Conservation (phyloP, 2,888 invertebrate species). For the Zygaena filipendulae region DNA sequence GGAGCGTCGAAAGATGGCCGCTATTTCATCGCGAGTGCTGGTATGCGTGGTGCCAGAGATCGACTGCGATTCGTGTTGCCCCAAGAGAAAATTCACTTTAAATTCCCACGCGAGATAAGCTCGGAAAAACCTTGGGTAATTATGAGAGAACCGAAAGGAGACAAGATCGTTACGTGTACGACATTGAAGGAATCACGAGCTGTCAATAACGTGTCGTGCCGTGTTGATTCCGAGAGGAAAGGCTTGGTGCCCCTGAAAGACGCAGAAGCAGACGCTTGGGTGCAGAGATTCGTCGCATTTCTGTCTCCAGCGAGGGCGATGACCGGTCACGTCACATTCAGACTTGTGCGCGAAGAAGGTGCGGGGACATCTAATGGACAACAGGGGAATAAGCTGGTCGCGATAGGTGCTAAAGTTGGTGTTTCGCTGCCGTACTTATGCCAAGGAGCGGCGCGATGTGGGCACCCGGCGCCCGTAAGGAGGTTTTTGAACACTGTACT, state of each 20-base stretch:
- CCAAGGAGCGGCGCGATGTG: slow-evolving; percentile 73
- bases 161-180: slow-evolving; percentile 84
- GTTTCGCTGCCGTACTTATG: slow-evolving; percentile 85
- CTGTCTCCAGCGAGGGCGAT: slow-evolving; percentile 73
- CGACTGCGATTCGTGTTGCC: slow-evolving; percentile 77
- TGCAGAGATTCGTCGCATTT: slow-evolving; percentile 75
- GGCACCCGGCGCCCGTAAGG: slow-evolving; percentile 71
- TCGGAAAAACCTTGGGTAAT: slow-evolving; percentile 82
- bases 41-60: slow-evolving; percentile 79
- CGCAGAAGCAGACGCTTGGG: slow-evolving; percentile 77
- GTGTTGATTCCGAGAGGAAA: slow-evolving; percentile 73
- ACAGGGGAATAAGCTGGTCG: slow-evolving; percentile 39
- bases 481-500: slow-evolving; percentile 75
- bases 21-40: slow-evolving; percentile 79
- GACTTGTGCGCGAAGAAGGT: slow-evolving; percentile 74
- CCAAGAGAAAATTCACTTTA: slow-evolving; percentile 71
- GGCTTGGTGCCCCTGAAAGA: slow-evolving; percentile 76
- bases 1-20: slow-evolving; percentile 69
- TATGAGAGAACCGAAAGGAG: slow-evolving; percentile 79
- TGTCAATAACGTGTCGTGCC: slow-evolving; percentile 84
- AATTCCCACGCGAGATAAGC: slow-evolving; percentile 77
- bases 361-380: slow-evolving; percentile 44
- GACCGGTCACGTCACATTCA: slow-evolving; percentile 83
- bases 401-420: slow-evolving; percentile 77
- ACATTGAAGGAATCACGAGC: slow-evolving; percentile 82